Percentiles rank a stretch among this genome's conserved stretches.
phyloP scores from a whole-genome alignment of 2,888 invertebrate species.

The Volucella bombylans region DNA sequence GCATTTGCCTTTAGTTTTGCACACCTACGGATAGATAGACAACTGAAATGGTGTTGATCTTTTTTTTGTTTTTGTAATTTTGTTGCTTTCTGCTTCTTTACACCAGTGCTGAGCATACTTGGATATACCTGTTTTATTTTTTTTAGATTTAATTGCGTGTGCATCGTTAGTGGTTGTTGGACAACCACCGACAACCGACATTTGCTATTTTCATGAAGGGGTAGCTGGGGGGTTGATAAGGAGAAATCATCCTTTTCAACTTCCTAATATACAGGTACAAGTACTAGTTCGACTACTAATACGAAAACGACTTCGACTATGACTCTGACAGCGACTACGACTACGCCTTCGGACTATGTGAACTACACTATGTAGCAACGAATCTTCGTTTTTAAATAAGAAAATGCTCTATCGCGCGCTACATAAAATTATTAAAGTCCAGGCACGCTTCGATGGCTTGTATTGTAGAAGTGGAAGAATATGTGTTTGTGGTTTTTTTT shows the following conservation, averaged over 20 bases:
- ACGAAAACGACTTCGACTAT: too few species aligned
- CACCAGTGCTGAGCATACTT: conserved; percentile 24
- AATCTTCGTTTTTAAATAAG: conserved; percentile 44
- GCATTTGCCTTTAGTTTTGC: conserved; percentile 51
- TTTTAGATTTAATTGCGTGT: conserved; percentile 70
- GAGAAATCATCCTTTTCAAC: conserved; percentile 64
- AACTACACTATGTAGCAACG: conserved; percentile 1
- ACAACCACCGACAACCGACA: conserved; percentile 18
- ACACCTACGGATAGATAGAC: conserved; percentile 43
- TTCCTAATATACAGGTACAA: conserved; percentile 50
- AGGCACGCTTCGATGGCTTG: conserved; percentile 61
- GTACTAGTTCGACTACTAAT: too few species aligned
- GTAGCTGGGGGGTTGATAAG: background rate
- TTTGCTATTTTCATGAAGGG: conserved; percentile 7
- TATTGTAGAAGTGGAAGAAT: conserved; percentile 39
- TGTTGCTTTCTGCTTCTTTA: conserved; percentile 24
- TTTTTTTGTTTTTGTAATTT: conserved; percentile 34
- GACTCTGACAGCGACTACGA: too few species aligned
- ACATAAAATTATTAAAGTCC: conserved; percentile 48
- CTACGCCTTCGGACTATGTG: too few species aligned
- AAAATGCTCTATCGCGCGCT: conserved; percentile 41
- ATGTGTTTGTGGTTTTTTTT: conserved; percentile 11
- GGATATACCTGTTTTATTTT: conserved; percentile 37
- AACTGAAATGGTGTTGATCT: conserved; percentile 61
- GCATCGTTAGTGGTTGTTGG: conserved; percentile 70